Percentiles rank a stretch among this genome's conserved stretches.
These are phyloP conservation scores for Cecidostiba fungosa DNA, from an alignment of 2,888 invertebrate genomes.

Conservation along the genomic window DNA sequence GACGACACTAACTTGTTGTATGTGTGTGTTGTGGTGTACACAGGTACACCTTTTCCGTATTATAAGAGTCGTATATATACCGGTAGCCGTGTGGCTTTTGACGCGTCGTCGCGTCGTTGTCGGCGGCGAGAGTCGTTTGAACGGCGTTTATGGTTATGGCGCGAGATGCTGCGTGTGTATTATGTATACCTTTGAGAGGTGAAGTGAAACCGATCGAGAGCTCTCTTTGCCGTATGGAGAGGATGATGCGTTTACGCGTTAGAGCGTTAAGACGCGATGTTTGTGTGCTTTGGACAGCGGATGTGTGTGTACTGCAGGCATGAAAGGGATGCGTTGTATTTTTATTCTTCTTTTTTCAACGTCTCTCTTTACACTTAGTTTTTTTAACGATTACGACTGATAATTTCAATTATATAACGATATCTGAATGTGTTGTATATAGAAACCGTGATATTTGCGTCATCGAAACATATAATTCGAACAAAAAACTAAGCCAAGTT, in stretches of 20 bases:
- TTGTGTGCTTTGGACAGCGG: neutral
- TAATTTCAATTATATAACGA: too few relatives aligned
- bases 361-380: too few relatives aligned
- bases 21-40: neutral
- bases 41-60: neutral
- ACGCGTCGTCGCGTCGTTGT: neutral
- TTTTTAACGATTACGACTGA: too few relatives aligned
- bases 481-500: neutral
- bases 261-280: neutral
- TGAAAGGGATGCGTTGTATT: neutral
- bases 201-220: neutral
- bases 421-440: too few relatives aligned
- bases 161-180: neutral
- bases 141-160: constrained; percentile 21
- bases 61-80: neutral
- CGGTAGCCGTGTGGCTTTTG: neutral
- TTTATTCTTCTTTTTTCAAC: neutral
- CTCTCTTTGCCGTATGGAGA: neutral
- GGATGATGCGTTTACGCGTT: neutral
- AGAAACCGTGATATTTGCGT: neutral
- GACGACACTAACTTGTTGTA: neutral
- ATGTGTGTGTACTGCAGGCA: neutral
- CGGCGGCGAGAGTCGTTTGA: constrained; percentile 7
- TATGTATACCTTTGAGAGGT: neutral
- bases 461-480: neutral